Percentiles rank a stretch among this genome's conserved stretches.
These are phyloP conservation scores for Brachypteracias leptosomus DNA, from an alignment of 2,113 vertebrate genomes.

Conservation along the genomic window DNA sequence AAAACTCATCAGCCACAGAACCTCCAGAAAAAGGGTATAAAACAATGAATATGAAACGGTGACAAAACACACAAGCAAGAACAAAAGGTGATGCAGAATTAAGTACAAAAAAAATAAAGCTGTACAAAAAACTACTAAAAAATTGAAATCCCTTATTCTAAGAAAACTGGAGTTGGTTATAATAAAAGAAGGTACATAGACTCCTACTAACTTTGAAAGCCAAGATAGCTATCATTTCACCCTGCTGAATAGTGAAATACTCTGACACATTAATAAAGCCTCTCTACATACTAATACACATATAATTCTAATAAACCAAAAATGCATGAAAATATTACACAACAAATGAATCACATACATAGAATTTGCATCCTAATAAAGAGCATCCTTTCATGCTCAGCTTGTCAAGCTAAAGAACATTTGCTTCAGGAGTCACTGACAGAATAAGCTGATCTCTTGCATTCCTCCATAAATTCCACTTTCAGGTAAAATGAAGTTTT, in stretches of 20 bases:
- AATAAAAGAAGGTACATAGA: neutral
- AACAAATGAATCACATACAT: neutral
- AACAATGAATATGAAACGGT: neutral
- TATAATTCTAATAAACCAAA: neutral
- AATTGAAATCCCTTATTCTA: neutral
- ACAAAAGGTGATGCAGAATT: fast-evolving
- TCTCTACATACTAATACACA: neutral
- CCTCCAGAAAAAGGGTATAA: neutral
- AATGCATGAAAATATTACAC: neutral
- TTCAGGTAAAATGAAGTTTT: neutral
- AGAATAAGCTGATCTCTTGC: neutral
- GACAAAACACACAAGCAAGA: neutral
- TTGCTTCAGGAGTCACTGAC: neutral
- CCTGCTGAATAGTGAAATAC: neutral
- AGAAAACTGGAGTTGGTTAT: neutral
- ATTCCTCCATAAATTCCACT: neutral
- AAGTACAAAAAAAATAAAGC: neutral
- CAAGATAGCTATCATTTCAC: neutral
- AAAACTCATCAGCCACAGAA: neutral
- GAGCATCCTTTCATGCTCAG: neutral
- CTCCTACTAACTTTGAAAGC: neutral
- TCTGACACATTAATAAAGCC: neutral
- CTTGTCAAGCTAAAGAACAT: neutral
- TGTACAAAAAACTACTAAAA: neutral
- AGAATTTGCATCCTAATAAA: neutral